Conservation (phyloP, 2,888 invertebrate genomes). For the Eupithecia insigniata region DNA sequence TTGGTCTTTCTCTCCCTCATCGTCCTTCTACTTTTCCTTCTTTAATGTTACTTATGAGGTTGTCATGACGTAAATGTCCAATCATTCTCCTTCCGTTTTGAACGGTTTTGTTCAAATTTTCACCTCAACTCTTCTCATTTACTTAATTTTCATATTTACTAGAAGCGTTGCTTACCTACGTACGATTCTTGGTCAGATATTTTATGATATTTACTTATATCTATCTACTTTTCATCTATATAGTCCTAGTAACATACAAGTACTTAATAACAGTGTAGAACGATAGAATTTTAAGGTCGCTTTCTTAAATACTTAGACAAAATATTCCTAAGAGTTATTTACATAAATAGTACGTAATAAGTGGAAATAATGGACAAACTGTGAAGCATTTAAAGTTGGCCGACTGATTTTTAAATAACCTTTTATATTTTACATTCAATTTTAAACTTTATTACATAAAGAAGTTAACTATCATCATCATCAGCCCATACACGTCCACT, state of each 20-base stretch:
- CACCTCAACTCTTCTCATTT: too few relatives aligned
- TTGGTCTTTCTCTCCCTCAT: too few relatives aligned
- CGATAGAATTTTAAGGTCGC: neutral
- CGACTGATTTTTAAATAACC: constrained; percentile 8
- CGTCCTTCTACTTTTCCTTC: too few relatives aligned
- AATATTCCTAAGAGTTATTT: neutral
- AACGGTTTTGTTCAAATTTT: too few relatives aligned
- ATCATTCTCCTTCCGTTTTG: too few relatives aligned
- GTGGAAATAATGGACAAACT: neutral
- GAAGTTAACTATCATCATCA: neutral
- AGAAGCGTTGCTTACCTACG: neutral
- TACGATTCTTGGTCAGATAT: neutral
- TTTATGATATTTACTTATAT: neutral
- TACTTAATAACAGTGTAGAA: neutral
- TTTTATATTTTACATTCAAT: neutral
- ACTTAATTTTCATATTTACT: neutral
- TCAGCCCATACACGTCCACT: too few relatives aligned
- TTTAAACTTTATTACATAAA: neutral
- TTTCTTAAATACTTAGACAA: neutral
- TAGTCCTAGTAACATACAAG: neutral
- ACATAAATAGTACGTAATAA: neutral
- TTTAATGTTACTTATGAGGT: too few relatives aligned
- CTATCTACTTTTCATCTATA: neutral
- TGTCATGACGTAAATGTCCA: too few relatives aligned
- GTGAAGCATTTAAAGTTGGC: constrained; percentile 7